Evolutionary conservation across 2,888 invertebrate species (phyloP).

Genomic region (Aleiodes testaceus): DNA sequence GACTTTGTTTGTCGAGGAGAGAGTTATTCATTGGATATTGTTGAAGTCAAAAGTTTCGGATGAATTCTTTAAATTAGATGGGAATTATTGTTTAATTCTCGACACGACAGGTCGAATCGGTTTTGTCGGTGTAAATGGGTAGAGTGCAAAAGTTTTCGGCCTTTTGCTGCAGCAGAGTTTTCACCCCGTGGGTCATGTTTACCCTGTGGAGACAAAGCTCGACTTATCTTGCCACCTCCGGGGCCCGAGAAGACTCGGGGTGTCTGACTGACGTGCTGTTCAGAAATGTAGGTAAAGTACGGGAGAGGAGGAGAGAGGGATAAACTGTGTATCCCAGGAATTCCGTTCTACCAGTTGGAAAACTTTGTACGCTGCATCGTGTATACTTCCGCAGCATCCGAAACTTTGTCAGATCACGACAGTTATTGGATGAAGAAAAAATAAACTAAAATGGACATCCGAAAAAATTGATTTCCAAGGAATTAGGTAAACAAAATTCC

Average conservation of each 20-base stretch:
- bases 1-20: slow-evolving; percentile 14
- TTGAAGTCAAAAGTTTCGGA: background rate
- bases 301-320: background rate
- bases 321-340: slow-evolving; percentile 35
- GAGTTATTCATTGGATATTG: background rate
- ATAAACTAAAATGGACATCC: too few relatives aligned
- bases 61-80: background rate
- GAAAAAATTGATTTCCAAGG: too few relatives aligned
- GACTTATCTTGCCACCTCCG: slow-evolving; percentile 48
- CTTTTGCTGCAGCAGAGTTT: slow-evolving; percentile 48
- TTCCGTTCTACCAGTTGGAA: slow-evolving; percentile 35
- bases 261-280: slow-evolving; percentile 44
- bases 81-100: background rate
- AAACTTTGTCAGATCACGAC: slow-evolving; percentile 52
- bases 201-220: slow-evolving; percentile 55
- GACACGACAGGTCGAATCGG: slow-evolving; percentile 18
- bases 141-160: slow-evolving; percentile 45
- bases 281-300: slow-evolving; percentile 25
- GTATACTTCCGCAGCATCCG: slow-evolving; percentile 50
- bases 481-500: too few relatives aligned
- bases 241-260: slow-evolving; percentile 40
- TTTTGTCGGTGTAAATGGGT: slow-evolving; percentile 46
- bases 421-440: slow-evolving; percentile 18
- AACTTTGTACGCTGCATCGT: slow-evolving; percentile 29
- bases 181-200: slow-evolving; percentile 53